Evolutionary conservation across 2,113 vertebrate species (phyloP), one percentile per base, ranked within the genome.

Genomic region (Manacus vitellinus): DNA sequence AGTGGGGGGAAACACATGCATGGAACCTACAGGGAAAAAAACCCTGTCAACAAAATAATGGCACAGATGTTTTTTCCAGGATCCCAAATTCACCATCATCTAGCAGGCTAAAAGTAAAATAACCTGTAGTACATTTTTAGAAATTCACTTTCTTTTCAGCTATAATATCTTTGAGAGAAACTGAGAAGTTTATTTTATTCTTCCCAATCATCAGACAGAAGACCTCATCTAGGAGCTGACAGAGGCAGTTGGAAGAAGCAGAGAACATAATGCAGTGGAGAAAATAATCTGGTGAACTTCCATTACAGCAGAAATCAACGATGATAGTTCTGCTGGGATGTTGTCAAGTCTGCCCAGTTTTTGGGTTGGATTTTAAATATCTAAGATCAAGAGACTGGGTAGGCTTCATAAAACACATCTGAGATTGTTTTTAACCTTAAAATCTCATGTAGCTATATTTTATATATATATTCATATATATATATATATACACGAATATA

Each of bases 391-490:
- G 6, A 80, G 21, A 20, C 33, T n/a, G 4, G 3, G 11, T 24
- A 22, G 27, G 11, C 16, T 62, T 75, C 47, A 70, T n/a, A 65
- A 77, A 87, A 59, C 9, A 72, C 5, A 28, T 33, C 17, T 70
- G 15, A 35, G 35, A 35, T 35, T 35, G 35, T 35, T 35, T 35
- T 43, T 56, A 19, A 54, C 18, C 14, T n/a, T 65, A 35, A 6
- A 12, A 66, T 20, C 20, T 41, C 15, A 10, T 2, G 2, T 28
- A 24, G 7, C 5, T 14, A 2, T 67, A 33, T 12, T 9, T 3
- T 18, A 51, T 33, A 27, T 24, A 31, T 21, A 19, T 7, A 6
- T 8, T 12, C 2, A 41, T 4, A 15, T 8, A 5, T 7, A 41
- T 4, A 15, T 8, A 5, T 7, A 15, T 3, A 47, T 4, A 12